Base-by-base conservation (phyloP, 2,888 invertebrate species). In the Trilocha varians region DNA sequence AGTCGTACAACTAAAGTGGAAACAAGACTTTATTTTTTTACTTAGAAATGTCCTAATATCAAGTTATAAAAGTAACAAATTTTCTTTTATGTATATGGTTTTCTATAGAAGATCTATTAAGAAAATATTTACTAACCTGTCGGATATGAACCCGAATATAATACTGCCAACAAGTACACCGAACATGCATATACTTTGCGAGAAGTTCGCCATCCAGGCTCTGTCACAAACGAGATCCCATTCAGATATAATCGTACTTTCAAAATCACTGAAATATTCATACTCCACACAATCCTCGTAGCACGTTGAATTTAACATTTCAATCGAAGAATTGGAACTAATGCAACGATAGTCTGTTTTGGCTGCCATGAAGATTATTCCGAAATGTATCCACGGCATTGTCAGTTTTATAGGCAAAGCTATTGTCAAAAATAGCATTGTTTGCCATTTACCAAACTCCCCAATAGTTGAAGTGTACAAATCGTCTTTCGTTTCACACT, bases 81-180 rank as follows among this genome's bases (percentile, higher is more conserved):
- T n/a, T n/a, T n/a, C n/a, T n/a, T n/a, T n/a, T n/a, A n/a, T n/a
- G n/a, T n/a, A n/a, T n/a, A n/a, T n/a, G n/a, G n/a, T n/a, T n/a
- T n/a, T n/a, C n/a, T n/a, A n/a, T n/a, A n/a, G n/a, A n/a, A n/a
- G n/a, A n/a, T n/a, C n/a, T n/a, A n/a, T n/a, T n/a, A n/a, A n/a
- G n/a, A n/a, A n/a, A n/a, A n/a, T 18, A 9, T 25, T 25, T 25
- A 25, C 6, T 78, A 70, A 91, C 91, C 88, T 89, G 69, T 93
- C 93, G 3, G 92, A 87, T 38, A 90, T 62, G 52, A 88, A 87
- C 53, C 92, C 92, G 62, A 92, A 92, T 3, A 88, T 42, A 48
- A 91, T 78, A 58, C 90, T 91, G 13, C 93, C 92, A 38, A 90
- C 60, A 46, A 93, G 75, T 33, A 92, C 87, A 16, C 93, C 93